These are phyloP conservation scores for Lasius fuliginosus DNA, from an alignment of 2,888 invertebrate genomes.

Conservation along the genomic window DNA sequence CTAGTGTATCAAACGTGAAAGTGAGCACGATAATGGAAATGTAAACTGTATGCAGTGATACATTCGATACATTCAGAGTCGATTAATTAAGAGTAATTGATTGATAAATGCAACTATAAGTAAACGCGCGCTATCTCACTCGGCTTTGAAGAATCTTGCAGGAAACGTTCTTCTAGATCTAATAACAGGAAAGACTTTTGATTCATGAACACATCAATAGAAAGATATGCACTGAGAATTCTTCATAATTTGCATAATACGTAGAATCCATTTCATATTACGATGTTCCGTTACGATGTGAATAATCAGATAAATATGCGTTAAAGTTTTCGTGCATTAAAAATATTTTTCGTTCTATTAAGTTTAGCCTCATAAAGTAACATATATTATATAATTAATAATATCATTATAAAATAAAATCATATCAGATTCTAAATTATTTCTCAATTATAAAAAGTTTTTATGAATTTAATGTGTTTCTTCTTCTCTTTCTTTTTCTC, in stretches of 20 bases:
- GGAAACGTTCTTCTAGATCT: background rate
- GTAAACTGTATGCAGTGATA: background rate
- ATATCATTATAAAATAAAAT: background rate
- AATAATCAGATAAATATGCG: background rate
- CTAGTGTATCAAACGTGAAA: background rate
- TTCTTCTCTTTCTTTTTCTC: background rate
- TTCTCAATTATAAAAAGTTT: background rate
- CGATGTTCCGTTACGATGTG: background rate
- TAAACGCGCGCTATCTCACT: background rate
- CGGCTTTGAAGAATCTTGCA: background rate
- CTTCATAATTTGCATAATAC: background rate
- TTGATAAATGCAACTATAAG: background rate
- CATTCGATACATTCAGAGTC: background rate
- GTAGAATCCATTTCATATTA: background rate
- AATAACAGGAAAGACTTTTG: slow-evolving; percentile 2
- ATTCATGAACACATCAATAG: slow-evolving; percentile 19
- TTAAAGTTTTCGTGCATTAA: background rate
- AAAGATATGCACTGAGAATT: slow-evolving; percentile 20
- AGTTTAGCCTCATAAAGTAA: background rate
- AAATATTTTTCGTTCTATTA: background rate
- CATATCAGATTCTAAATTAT: background rate
- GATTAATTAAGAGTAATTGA: slow-evolving; percentile 55
- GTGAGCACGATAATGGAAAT: slow-evolving; percentile 34
- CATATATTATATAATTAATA: background rate
- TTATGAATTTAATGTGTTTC: background rate